Evolutionary conservation across 1,140 invertebrate genomes (phyloP), one percentile per base, ranked within the genome.

Genomic region (Neuroterus valhalla): DNA sequence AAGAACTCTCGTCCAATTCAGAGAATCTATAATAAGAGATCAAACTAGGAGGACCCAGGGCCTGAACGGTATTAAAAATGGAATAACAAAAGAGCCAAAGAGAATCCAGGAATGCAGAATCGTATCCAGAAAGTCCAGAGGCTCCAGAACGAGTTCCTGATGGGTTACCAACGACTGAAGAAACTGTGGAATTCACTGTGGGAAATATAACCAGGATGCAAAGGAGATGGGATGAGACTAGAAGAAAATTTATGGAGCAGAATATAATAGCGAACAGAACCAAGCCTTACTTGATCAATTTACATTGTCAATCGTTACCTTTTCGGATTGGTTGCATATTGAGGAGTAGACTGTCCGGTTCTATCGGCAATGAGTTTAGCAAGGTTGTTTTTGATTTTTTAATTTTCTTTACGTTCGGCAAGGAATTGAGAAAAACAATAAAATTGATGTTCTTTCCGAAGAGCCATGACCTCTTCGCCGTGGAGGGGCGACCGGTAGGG

Each of bases 391-490:
- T 76, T 72, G 70, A 43, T 82, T 81, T 84, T 85, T 82, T 86
- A 82, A 86, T 87, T 86, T 86, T 80, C 83, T 89, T 88, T 87
- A 88, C 87, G 86, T 89, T 88, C 85, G 88, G 82, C 80, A 85
- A 88, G 78, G 78, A 85, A 80, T 86, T 82, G 80, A 81, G 79
- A 71, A 79, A 74, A 84, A 89, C 87, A 87, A 89, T 89, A 87
- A 77, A 70, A 82, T 89, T 90, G 88, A 89, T 90, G 87, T 90
- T 91, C 89, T 91, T 91, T 91, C 87, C 89, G 88, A 90, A 91
- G 90, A 91, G 89, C 86, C 88, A 87, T 90, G 86, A 88, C 90
- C 90, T 90, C 90, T 91, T 90, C 88, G 84, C 88, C 89, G 86
- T 87, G 90, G 89, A 90, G 86, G 88, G 87, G 84, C 80, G 86